Conservation (phyloP, 2,888 invertebrate species). For the Drosophila niveifrons region DNA sequence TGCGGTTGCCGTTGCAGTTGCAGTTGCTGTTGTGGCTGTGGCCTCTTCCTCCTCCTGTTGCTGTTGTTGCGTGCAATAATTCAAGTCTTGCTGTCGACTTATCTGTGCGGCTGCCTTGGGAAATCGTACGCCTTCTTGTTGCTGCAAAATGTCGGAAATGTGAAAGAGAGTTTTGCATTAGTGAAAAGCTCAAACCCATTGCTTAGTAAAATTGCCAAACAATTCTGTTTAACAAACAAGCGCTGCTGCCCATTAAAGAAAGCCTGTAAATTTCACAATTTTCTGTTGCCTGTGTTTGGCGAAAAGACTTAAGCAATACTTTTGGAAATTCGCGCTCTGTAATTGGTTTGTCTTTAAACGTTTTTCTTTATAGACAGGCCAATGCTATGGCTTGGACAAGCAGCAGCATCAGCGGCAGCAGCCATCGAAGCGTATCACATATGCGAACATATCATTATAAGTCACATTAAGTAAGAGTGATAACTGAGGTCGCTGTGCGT, state of each 20-base stretch:
- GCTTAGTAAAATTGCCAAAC: conserved; percentile 2
- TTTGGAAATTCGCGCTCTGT: conserved; percentile 2
- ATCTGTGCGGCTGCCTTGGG: conserved; percentile 78
- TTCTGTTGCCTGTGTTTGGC: conserved; percentile 9
- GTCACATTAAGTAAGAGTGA: conserved; percentile 81
- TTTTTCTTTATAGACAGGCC: conserved; percentile 26
- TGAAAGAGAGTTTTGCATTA: conserved; percentile 53
- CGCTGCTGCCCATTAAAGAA: background rate
- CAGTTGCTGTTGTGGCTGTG: conserved; percentile 32
- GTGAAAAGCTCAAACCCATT: conserved; percentile 46
- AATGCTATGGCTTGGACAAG: conserved; percentile 19
- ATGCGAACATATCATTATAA: conserved; percentile 68
- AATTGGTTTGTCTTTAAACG: conserved; percentile 17
- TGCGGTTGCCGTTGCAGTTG: conserved; percentile 59
- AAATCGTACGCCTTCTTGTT: conserved; percentile 76
- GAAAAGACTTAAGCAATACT: conserved; percentile 15
- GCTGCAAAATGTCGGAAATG: conserved; percentile 69
- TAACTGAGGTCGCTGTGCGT: conserved; percentile 75
- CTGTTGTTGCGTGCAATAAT: conserved; percentile 80
- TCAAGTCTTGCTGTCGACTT: conserved; percentile 84
- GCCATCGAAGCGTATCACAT: conserved; percentile 63
- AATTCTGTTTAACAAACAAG: conserved; percentile 10
- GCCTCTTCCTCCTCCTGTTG: conserved; percentile 33
- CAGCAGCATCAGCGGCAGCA: conserved; percentile 25
- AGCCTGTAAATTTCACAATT: conserved; percentile 40